These are phyloP conservation scores for Lanistes nyassanus DNA, from an alignment of 1,140 invertebrate genomes.

Conservation along the genomic window DNA sequence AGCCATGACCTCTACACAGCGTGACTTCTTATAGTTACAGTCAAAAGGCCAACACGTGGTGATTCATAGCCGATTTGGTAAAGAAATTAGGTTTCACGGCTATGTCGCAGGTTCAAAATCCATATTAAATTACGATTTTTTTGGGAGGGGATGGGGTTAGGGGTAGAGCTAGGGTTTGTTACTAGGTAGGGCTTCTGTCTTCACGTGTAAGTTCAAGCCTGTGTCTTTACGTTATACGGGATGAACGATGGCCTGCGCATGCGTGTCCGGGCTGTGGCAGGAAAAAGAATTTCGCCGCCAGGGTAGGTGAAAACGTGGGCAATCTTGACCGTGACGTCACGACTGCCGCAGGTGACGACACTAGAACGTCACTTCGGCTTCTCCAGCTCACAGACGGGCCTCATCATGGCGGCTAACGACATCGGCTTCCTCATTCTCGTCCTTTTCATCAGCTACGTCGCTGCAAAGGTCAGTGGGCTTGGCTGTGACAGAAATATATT, in stretches of 20 bases:
- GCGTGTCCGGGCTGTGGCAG: neutral
- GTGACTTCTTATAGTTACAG: too few species aligned
- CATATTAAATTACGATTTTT: too few species aligned
- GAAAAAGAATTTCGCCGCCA: neutral
- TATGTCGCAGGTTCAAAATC: too few species aligned
- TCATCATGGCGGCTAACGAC: conserved; percentile 42
- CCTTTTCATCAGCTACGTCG: conserved; percentile 39
- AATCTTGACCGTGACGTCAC: neutral
- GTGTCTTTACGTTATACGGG: neutral
- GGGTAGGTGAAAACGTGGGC: conserved; percentile 12
- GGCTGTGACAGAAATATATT: too few species aligned
- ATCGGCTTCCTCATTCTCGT: conserved; percentile 36
- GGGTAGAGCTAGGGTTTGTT: too few species aligned
- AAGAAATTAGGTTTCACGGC: too few species aligned
- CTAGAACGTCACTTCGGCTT: conserved; percentile 46
- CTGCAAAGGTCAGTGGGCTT: conserved; percentile 16
- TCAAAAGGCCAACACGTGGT: too few species aligned
- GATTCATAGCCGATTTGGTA: too few species aligned
- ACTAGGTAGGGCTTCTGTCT: too few species aligned
- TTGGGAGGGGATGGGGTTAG: too few species aligned
- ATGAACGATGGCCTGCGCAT: neutral
- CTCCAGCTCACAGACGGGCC: conserved; percentile 35
- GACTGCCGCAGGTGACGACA: conserved; percentile 30
- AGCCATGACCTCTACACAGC: too few species aligned
- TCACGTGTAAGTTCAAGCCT: too few species aligned